A percentile compares a stretch with the other conserved stretches of the same genome.
Evolutionary conservation across 1,140 invertebrate genomes (phyloP).

Genomic region (Pseudomyrmex concolor): DNA sequence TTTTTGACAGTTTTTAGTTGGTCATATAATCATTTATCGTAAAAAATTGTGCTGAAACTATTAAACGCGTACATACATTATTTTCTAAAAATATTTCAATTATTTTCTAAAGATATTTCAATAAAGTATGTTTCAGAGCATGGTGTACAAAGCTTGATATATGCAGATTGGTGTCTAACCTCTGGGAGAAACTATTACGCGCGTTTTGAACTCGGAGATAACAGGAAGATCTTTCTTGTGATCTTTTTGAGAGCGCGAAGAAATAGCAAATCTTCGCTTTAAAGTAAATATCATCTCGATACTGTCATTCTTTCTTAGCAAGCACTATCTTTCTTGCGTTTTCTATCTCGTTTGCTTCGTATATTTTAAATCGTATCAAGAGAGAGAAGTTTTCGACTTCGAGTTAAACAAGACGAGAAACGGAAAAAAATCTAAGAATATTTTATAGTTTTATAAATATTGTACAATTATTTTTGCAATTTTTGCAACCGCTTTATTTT

Average conservation of each 20-base stretch:
- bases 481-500: background rate
- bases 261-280: conserved; percentile 25
- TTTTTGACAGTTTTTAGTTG: background rate
- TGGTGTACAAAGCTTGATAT: background rate
- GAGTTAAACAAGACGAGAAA: conserved; percentile 27
- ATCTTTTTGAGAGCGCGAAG: background rate
- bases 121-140: background rate
- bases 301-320: conserved; percentile 19
- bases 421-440: background rate
- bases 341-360: background rate
- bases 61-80: background rate
- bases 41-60: background rate
- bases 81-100: background rate
- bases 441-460: background rate
- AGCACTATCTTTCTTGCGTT: background rate
- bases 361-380: conserved; percentile 19
- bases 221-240: conserved; percentile 11
- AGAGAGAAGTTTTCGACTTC: background rate
- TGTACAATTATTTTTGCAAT: background rate
- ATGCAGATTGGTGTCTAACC: background rate
- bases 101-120: background rate
- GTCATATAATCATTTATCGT: background rate
- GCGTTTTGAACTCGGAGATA: background rate
- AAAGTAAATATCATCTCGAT: conserved; percentile 28
- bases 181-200: background rate